These are phyloP conservation scores for Lithobates pipiens DNA, from an alignment of 2,797 vertebrate species.

Conservation along the genomic window DNA sequence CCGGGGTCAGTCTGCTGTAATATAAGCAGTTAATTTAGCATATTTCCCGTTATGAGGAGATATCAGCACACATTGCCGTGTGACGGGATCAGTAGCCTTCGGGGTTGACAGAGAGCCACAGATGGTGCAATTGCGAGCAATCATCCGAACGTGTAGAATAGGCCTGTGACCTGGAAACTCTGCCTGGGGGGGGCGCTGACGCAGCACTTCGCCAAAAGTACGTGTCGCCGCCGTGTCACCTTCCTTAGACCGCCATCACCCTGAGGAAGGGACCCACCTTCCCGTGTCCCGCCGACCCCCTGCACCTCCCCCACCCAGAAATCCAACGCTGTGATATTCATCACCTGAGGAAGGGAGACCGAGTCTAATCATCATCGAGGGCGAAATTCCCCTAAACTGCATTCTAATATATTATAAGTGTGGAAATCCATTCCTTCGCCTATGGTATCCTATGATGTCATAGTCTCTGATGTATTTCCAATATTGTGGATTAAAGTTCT, in stretches of 20 bases:
- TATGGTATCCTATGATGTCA: no score
- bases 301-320: no score
- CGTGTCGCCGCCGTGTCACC: conserved; percentile 24
- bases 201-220: conserved; percentile 15
- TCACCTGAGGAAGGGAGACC: no score
- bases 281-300: no score
- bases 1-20: neutral
- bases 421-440: no score
- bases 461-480: no score
- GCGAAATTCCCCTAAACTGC: no score
- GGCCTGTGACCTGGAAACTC: conserved; percentile 51
- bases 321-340: no score
- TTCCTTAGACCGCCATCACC: neutral
- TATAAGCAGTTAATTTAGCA: neutral
- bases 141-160: conserved; percentile 33
- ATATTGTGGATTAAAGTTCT: no score
- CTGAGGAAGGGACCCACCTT: no score
- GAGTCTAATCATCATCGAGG: no score
- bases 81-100: conserved; percentile 29
- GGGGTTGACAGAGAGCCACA: conserved; percentile 37
- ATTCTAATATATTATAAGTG: no score
- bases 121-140: conserved; percentile 37
- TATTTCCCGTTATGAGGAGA: neutral
- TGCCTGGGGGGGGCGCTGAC: conserved; percentile 42
- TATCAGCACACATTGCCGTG: neutral